Evolutionary conservation across 92 coral and sea anemone genomes (phyloP), one percentile per base, ranked within the genome.

Genomic region (Meandrina meandrites): DNA sequence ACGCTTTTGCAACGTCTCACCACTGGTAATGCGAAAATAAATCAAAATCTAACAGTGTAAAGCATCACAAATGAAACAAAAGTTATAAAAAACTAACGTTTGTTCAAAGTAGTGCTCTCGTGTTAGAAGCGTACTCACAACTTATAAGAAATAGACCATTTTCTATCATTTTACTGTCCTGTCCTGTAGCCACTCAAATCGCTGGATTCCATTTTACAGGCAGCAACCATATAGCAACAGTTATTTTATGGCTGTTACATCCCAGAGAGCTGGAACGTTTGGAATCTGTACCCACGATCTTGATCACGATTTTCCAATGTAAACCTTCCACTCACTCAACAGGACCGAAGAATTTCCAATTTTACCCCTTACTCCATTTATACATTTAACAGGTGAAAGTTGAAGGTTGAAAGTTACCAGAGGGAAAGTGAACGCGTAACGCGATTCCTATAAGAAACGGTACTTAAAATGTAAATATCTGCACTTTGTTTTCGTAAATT

Each of bases 301-400:
- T 66, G 79, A 76, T 45, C 27, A 40, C 54, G 86, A 82, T 70
- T 48, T 50, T 74, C 87, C 66, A 7, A 32, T 54, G 36, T n/a
- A 35, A 53, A 53, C 34, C 79, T 54, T 54, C 79, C 87, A 22
- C 30, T 82, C n/a, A n/a, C 35, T 17, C 47, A 27, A 48, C 22
- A n/a, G 1, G 31, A 64, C 11, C 73, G 1, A 28, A 30, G 36
- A 1, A 34, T 71, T 16, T 37, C 11, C 30, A 66, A 28, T 66
- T 66, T 66, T 27, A 10, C 18, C 71, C 71, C 16, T 66, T 14
- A 62, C 69, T 8, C 22, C 8, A 27, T 27, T 17, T 12, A 4
- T n/a, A 11, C 31, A 66, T 66, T 66, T 28, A 9, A 66, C 31
- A 27, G 34, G 71, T 6, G 9, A 15, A 27, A n/a, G 8, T 64